Evolutionary conservation across 2,113 vertebrate species (phyloP).

Genomic region (Microtus pennsylvanicus): DNA sequence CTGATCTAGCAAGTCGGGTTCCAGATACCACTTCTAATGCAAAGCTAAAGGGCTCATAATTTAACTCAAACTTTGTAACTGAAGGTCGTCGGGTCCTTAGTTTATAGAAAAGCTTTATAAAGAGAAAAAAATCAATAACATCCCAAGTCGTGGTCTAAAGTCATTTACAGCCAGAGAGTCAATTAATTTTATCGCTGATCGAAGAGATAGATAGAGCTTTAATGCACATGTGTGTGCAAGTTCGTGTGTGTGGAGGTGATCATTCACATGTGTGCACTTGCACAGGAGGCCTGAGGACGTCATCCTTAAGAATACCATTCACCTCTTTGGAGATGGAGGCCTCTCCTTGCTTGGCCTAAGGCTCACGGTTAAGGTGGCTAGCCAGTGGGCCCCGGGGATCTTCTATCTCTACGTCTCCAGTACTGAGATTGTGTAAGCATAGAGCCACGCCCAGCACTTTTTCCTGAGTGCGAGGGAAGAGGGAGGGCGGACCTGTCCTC

Average conservation of each 20-base stretch:
- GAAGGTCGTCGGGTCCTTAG: slow-evolving; percentile 78
- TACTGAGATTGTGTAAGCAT: neutral
- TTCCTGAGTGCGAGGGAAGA: neutral
- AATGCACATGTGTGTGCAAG: neutral
- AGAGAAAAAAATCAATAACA: slow-evolving; percentile 77
- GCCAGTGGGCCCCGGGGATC: neutral
- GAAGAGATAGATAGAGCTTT: slow-evolving; percentile 71
- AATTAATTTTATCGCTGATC: slow-evolving; percentile 86
- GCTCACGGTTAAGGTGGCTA: neutral
- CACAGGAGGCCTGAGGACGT: neutral
- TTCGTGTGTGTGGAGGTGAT: neutral
- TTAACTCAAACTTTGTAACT: slow-evolving; percentile 87
- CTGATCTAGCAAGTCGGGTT: slow-evolving; percentile 89
- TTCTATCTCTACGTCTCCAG: no score
- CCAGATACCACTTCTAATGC: slow-evolving; percentile 86
- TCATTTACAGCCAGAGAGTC: slow-evolving; percentile 76
- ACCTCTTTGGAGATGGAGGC: neutral
- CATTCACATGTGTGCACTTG: neutral
- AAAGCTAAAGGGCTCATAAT: slow-evolving; percentile 88
- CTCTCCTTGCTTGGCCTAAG: neutral
- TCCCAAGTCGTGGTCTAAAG: slow-evolving; percentile 78
- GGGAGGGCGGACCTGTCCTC: neutral
- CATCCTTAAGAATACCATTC: rapidly evolving
- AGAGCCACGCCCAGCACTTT: neutral
- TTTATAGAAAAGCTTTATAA: slow-evolving; percentile 74